These are phyloP conservation scores for Pseudolycoriella hygida DNA, from an alignment of 2,888 invertebrate genomes.

Conservation along the genomic window DNA sequence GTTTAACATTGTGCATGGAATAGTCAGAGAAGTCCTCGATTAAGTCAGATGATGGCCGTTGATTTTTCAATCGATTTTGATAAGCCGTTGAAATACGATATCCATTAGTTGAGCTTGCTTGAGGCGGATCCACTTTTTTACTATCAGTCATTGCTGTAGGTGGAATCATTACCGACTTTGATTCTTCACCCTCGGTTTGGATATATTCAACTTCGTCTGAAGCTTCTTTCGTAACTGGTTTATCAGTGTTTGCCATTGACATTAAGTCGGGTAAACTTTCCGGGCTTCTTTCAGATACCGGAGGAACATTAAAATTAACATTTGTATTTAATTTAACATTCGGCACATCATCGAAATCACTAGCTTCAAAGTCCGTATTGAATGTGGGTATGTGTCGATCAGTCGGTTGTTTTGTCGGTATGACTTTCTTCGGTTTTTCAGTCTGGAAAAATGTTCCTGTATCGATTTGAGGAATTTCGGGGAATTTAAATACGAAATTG, in stretches of 20 bases:
- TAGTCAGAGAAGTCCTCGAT: not conserved
- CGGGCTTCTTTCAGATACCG: not conserved
- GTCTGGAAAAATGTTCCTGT: not conserved
- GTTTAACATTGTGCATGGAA: not conserved
- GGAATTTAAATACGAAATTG: not conserved
- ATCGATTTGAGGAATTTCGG: not conserved
- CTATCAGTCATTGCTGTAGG: not conserved
- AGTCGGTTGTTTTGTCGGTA: not conserved
- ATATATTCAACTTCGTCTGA: constrained; percentile 24
- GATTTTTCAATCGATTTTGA: not conserved
- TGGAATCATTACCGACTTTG: not conserved
- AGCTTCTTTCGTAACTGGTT: constrained; percentile 15
- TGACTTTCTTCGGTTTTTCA: not conserved
- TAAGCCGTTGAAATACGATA: not conserved
- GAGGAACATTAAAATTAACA: not conserved
- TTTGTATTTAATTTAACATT: not conserved
- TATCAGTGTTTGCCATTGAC: not conserved
- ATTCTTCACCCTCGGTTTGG: constrained; percentile 9
- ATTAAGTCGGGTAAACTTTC: not conserved
- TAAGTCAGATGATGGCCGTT: not conserved
- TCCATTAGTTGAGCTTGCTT: not conserved
- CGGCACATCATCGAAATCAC: not conserved
- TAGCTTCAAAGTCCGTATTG: not conserved
- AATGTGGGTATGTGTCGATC: not conserved
- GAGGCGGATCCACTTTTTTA: not conserved